phyloP scores from a whole-genome alignment of 2,888 invertebrate species.

The Phengaris arion region DNA sequence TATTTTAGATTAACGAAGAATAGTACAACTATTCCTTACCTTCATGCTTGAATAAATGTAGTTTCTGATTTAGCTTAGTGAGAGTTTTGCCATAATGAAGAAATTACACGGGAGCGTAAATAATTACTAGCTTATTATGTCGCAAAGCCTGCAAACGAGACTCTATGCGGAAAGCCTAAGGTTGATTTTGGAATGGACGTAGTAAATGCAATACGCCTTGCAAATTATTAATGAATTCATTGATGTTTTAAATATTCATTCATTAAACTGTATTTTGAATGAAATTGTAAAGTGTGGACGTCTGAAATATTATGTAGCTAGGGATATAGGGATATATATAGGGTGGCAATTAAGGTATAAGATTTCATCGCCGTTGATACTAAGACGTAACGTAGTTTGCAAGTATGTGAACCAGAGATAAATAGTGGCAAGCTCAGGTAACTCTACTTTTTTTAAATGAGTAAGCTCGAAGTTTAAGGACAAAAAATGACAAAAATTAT shows the following conservation, averaged over 20 bases:
- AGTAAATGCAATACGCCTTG: slow-evolving; percentile 3
- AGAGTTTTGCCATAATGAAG: not conserved
- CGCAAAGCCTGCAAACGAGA: not conserved
- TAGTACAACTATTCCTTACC: not conserved
- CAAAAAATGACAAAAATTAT: not conserved
- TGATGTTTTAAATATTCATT: slow-evolving; percentile 27
- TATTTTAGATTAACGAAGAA: no score
- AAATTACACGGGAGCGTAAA: slow-evolving; percentile 5
- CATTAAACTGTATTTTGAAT: not conserved
- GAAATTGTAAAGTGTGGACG: not conserved
- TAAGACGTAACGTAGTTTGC: no score
- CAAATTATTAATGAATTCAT: slow-evolving; percentile 19
- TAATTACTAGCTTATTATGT: not conserved
- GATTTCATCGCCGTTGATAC: no score
- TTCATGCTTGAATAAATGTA: not conserved
- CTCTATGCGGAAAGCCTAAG: not conserved
- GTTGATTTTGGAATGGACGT: slow-evolving; percentile 12
- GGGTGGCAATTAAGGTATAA: no score
- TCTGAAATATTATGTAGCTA: not conserved
- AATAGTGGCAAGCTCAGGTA: no score
- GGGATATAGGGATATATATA: no score
- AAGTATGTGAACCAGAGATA: no score
- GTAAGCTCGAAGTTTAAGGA: no score
- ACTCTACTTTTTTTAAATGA: no score
- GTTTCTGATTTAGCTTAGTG: not conserved